These are phyloP conservation scores for Uloborus plumipes DNA, from an alignment of 2,888 invertebrate species.

Conservation along the genomic window DNA sequence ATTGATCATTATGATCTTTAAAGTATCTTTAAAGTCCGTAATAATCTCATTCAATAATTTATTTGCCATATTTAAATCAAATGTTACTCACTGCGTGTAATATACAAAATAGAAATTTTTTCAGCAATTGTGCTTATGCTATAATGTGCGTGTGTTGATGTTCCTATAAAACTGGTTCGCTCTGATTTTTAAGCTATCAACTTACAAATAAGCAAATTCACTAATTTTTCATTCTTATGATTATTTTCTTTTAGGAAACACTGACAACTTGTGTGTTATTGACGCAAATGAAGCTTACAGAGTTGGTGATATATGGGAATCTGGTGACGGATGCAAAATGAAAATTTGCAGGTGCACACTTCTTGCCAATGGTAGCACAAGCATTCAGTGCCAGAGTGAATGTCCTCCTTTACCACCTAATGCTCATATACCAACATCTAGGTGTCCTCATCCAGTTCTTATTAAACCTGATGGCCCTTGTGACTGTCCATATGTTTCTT, in stretches of 20 bases:
- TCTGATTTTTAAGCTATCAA: too few species aligned
- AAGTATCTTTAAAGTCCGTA: too few species aligned
- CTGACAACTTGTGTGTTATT: conserved; percentile 42
- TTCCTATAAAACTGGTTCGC: too few species aligned
- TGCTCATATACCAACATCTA: conserved; percentile 65
- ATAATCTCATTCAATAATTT: too few species aligned
- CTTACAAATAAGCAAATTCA: too few species aligned
- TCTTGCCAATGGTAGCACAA: conserved; percentile 66
- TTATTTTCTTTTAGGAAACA: conserved; percentile 7
- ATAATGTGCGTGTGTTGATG: too few species aligned
- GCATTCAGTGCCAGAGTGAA: conserved; percentile 67
- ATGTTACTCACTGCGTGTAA: too few species aligned
- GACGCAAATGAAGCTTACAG: conserved; percentile 52
- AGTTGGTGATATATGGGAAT: conserved; percentile 67
- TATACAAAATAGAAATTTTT: too few species aligned
- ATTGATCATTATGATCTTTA: too few species aligned
- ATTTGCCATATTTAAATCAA: too few species aligned
- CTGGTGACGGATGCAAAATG: conserved; percentile 66
- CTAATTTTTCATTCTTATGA: too few species aligned
- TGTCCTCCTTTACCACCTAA: conserved; percentile 67
- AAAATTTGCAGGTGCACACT: conserved; percentile 67
- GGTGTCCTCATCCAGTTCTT: conserved; percentile 67
- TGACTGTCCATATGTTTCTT: conserved; percentile 66
- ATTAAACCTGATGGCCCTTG: conserved; percentile 67
- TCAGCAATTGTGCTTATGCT: too few species aligned